Percentiles rank a stretch among this genome's conserved stretches.
Conservation (phyloP, 2,888 invertebrate species). For the Apotomis turbidana region DNA sequence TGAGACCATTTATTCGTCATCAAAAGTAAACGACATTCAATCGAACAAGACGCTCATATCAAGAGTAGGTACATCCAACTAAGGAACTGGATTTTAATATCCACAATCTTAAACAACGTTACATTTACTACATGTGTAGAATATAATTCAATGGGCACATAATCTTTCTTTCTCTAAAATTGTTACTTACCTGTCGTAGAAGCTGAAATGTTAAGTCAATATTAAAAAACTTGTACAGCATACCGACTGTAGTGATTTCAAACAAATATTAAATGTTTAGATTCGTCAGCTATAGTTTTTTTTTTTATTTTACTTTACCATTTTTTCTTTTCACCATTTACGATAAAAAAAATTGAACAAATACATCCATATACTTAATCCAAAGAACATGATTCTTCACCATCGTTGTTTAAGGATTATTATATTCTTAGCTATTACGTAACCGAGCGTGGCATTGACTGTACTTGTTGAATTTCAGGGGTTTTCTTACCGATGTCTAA, state of each 20-base stretch:
- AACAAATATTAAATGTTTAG: constrained; percentile 1
- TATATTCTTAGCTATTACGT: too few relatives aligned
- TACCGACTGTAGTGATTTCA: background rate
- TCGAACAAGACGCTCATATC: background rate
- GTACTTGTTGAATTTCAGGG: too few relatives aligned
- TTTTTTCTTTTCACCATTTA: too few relatives aligned
- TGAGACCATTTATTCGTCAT: constrained; percentile 31
- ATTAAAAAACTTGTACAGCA: constrained; percentile 1
- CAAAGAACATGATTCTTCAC: too few relatives aligned
- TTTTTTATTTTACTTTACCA: background rate
- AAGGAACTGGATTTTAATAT: background rate
- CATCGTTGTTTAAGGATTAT: too few relatives aligned
- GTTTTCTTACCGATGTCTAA: too few relatives aligned
- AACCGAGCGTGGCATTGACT: too few relatives aligned
- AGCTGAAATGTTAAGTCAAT: background rate
- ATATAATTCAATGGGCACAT: too few relatives aligned
- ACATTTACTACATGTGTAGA: too few relatives aligned
- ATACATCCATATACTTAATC: too few relatives aligned
- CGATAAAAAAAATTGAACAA: too few relatives aligned
- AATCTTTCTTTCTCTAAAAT: background rate
- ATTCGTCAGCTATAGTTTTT: background rate
- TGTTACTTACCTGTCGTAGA: background rate
- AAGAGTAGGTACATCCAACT: background rate
- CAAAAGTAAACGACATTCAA: constrained; percentile 15
- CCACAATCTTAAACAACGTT: background rate